A percentile compares a stretch with the other conserved stretches of the same genome.
These are phyloP conservation scores for Platycnemis pennipes DNA, from an alignment of 2,888 invertebrate species.

Conservation along the genomic window DNA sequence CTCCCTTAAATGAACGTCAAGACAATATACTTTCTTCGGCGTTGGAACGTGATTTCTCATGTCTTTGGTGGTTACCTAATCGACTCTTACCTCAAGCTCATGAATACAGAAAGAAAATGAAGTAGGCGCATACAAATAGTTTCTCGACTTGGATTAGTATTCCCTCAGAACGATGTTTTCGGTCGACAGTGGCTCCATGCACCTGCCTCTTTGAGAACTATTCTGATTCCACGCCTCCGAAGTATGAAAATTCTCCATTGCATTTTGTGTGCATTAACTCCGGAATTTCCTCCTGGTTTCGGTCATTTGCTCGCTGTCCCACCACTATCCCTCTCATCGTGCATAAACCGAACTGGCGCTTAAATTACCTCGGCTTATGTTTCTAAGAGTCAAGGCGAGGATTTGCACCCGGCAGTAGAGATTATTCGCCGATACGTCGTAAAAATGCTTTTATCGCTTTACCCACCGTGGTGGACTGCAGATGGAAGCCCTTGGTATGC, in stretches of 20 bases:
- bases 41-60: too few species aligned
- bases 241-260: not conserved
- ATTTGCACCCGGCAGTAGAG: not conserved
- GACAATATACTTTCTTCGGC: too few species aligned
- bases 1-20: too few species aligned
- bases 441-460: constrained; percentile 40
- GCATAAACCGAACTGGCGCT: not conserved
- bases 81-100: too few species aligned
- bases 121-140: not conserved
- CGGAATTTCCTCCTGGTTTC: not conserved
- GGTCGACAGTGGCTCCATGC: not conserved
- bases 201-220: not conserved
- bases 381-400: constrained; percentile 7
- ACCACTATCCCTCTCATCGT: not conserved
- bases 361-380: not conserved
- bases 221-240: not conserved
- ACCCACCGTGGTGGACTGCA: constrained; percentile 25
- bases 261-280: not conserved
- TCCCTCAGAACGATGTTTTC: not conserved
- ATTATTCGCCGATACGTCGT: constrained; percentile 32
- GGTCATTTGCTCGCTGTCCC: not conserved
- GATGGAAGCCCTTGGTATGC: not conserved
- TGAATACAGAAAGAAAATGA: not conserved
- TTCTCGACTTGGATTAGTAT: not conserved
- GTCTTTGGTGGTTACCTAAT: too few species aligned